These are phyloP conservation scores for Euwallacea fornicatus DNA, from an alignment of 1,140 invertebrate species.

Conservation along the genomic window DNA sequence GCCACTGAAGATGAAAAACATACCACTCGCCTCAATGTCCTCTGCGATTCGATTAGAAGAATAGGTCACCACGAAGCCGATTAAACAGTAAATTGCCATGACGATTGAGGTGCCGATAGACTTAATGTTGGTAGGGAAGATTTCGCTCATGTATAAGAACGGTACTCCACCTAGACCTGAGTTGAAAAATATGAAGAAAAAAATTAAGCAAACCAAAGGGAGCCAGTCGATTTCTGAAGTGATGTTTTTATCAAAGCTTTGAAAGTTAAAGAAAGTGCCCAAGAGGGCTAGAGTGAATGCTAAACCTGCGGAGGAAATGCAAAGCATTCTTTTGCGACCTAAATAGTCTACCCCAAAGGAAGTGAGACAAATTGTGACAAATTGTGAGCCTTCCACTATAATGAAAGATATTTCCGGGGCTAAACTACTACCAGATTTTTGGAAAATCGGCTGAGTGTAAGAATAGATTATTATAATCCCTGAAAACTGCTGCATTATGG, in stretches of 20 bases:
- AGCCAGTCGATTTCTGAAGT: constrained; percentile 37
- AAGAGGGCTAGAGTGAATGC: constrained; percentile 42
- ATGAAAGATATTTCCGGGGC: constrained; percentile 66
- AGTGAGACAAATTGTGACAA: constrained; percentile 66
- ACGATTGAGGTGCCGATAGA: constrained; percentile 71
- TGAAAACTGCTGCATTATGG: constrained; percentile 71
- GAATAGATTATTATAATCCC: constrained; percentile 82
- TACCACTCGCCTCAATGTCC: constrained; percentile 64
- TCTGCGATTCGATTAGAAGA: constrained; percentile 64
- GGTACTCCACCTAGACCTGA: constrained; percentile 75
- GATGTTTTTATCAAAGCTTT: constrained; percentile 17
- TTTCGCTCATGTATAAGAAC: constrained; percentile 80
- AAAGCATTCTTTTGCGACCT: constrained; percentile 70
- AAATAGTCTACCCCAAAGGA: constrained; percentile 71
- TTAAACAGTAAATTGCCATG: constrained; percentile 50
- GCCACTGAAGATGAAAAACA: constrained; percentile 76
- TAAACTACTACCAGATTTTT: constrained; percentile 60
- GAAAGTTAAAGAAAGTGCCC: constrained; percentile 37
- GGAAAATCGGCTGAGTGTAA: constrained; percentile 72
- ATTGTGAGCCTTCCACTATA: constrained; percentile 72
- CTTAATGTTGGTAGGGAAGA: constrained; percentile 74
- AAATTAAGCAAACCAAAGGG: constrained; percentile 36
- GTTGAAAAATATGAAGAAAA: constrained; percentile 37
- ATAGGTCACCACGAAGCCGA: constrained; percentile 71
- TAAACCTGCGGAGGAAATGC: constrained; percentile 67